These are phyloP conservation scores for Campylorhamphus procurvoides DNA, from an alignment of 2,113 vertebrate genomes.

Conservation along the genomic window DNA sequence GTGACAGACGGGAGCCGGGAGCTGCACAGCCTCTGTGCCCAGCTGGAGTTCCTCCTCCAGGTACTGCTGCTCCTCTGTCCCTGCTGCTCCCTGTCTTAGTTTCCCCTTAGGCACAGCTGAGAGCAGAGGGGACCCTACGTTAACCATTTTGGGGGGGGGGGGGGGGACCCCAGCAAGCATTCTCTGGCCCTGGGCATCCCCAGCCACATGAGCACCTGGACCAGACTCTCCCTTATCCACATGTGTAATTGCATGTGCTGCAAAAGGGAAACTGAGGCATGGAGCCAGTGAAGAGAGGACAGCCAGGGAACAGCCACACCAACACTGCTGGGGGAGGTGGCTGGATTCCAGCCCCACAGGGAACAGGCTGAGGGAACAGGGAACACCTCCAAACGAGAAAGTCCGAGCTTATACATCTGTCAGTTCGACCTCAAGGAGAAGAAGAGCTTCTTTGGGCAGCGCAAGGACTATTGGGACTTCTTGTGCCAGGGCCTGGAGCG, in stretches of 20 bases:
- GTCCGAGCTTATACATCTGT: not conserved
- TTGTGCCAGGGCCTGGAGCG: conserved; percentile 54
- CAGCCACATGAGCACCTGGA: fast-evolving
- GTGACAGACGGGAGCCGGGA: conserved; percentile 73
- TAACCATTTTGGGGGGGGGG: fast-evolving
- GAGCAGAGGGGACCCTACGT: not conserved
- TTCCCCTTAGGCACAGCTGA: not conserved
- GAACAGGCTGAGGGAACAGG: not conserved
- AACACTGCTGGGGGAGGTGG: not conserved
- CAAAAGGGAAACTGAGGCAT: not conserved
- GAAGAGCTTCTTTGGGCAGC: conserved; percentile 72
- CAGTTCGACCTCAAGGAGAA: conserved; percentile 81
- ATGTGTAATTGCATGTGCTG: not conserved
- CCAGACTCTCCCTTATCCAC: not conserved
- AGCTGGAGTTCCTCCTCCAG: conserved; percentile 79
- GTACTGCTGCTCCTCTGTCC: not conserved
- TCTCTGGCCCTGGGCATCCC: not conserved
- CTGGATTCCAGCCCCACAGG: not conserved
- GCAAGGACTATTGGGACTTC: conserved; percentile 81
- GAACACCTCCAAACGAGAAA: not conserved
- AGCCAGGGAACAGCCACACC: fast-evolving
- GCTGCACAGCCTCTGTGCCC: conserved; percentile 75
- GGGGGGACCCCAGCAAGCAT: fast-evolving
- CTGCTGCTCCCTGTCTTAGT: not conserved
- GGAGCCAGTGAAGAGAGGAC: not conserved